Percentiles rank a stretch among this genome's conserved stretches.
These are phyloP conservation scores for Amia ocellicauda DNA, from an alignment of 2,113 vertebrate genomes.

Conservation along the genomic window DNA sequence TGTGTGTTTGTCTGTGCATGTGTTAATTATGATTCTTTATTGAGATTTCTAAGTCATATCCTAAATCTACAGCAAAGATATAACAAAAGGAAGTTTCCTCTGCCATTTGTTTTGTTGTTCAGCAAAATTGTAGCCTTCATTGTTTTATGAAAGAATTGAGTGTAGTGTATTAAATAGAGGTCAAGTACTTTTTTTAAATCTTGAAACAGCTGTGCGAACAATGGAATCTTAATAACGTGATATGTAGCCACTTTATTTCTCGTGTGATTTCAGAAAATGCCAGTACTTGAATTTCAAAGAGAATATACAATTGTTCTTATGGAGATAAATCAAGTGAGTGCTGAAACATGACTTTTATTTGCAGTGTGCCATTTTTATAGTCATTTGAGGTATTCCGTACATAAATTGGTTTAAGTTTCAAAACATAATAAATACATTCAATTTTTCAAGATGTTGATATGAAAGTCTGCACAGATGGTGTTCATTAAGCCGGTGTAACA, in stretches of 20 bases:
- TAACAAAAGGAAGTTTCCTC: no score
- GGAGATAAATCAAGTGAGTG: constrained; percentile 68
- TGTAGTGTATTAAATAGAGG: no score
- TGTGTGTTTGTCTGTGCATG: no score
- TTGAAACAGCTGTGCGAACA: constrained; percentile 51
- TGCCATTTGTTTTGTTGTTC: no score
- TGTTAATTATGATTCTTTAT: background rate
- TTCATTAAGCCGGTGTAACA: constrained; percentile 26
- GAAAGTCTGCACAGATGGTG: constrained; percentile 27
- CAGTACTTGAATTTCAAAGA: constrained; percentile 63
- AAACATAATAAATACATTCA: constrained; percentile 34
- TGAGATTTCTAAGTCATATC: background rate
- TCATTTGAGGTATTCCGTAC: constrained; percentile 56
- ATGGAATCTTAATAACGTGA: constrained; percentile 53
- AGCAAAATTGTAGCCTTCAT: no score
- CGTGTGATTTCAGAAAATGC: constrained; percentile 64
- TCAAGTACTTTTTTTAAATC: no score
- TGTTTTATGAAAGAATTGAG: no score
- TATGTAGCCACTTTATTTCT: constrained; percentile 55
- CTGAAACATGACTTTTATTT: constrained; percentile 60
- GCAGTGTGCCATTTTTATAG: constrained; percentile 51
- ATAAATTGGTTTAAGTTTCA: constrained; percentile 40
- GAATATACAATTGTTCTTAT: constrained; percentile 65
- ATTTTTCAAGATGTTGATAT: constrained; percentile 27
- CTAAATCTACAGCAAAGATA: background rate